phyloP scores from a whole-genome alignment of 1,140 invertebrate genomes.

The Hetaerina americana region DNA sequence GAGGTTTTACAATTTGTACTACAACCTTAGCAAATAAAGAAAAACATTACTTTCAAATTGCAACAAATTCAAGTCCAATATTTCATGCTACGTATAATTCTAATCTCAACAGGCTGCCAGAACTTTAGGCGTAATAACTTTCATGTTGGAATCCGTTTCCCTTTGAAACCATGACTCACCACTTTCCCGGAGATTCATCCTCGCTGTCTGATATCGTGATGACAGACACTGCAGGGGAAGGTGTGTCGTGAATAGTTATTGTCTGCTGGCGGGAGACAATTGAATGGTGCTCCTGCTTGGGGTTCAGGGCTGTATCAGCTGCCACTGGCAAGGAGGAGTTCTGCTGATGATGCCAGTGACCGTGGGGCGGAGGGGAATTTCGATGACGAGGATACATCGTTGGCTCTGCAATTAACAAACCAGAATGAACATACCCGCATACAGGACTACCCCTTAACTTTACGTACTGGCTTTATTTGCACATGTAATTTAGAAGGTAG shows the following conservation, averaged over 20 bases:
- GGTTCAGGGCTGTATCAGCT: slow-evolving; percentile 34
- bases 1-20: too few species aligned
- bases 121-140: background rate
- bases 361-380: background rate
- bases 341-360: slow-evolving; percentile 10
- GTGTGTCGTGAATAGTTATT: slow-evolving; percentile 82
- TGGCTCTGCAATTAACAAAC: background rate
- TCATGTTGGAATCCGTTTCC: too few species aligned
- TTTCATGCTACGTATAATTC: too few species aligned
- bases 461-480: too few species aligned
- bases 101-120: background rate
- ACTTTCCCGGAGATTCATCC: slow-evolving; percentile 50
- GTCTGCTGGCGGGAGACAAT: slow-evolving; percentile 44
- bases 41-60: too few species aligned
- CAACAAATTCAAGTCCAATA: too few species aligned
- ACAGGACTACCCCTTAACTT: too few species aligned
- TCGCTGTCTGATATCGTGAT: slow-evolving; percentile 95
- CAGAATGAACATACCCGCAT: too few species aligned
- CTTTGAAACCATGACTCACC: slow-evolving; percentile 10
- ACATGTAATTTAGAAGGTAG: too few species aligned
- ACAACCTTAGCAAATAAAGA: too few species aligned
- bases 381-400: background rate
- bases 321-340: slow-evolving; percentile 30
- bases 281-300: slow-evolving; percentile 15
- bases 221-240: slow-evolving; percentile 85